These are phyloP conservation scores for Theretra japonica DNA, from an alignment of 2,888 invertebrate genomes.

Conservation along the genomic window DNA sequence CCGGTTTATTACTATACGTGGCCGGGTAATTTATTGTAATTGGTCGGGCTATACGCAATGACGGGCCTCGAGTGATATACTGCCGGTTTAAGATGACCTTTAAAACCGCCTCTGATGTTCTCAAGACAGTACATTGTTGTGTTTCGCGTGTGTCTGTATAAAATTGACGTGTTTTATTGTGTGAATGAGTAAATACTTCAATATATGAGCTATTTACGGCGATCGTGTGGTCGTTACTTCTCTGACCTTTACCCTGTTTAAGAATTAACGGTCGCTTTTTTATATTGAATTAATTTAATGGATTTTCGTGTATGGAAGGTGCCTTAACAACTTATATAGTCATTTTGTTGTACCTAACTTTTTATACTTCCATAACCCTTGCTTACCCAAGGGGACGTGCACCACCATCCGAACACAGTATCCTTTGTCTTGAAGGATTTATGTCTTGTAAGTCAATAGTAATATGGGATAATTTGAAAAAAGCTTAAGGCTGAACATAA, in stretches of 20 bases:
- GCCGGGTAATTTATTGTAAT: slow-evolving; percentile 77
- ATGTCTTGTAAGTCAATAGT: too few species aligned
- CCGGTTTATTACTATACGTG: slow-evolving; percentile 66
- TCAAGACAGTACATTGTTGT: slow-evolving; percentile 26
- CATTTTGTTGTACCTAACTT: not conserved
- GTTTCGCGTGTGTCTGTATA: slow-evolving; percentile 42
- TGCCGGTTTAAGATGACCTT: slow-evolving; percentile 35
- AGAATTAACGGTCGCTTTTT: slow-evolving; percentile 12
- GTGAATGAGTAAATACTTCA: slow-evolving; percentile 54
- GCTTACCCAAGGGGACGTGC: too few species aligned
- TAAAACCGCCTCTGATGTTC: slow-evolving; percentile 26
- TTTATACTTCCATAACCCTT: too few species aligned
- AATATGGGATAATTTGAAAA: too few species aligned
- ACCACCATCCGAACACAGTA: too few species aligned
- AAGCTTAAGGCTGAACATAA: too few species aligned
- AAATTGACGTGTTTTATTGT: slow-evolving; percentile 47
- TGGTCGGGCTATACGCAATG: slow-evolving; percentile 72
- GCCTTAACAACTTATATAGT: not conserved
- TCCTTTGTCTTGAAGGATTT: too few species aligned
- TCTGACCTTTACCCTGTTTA: slow-evolving; percentile 9
- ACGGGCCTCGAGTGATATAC: slow-evolving; percentile 55
- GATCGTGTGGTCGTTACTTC: slow-evolving; percentile 26
- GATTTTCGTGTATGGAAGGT: slow-evolving; percentile 14
- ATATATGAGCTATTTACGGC: slow-evolving; percentile 45
- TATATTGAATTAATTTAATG: slow-evolving; percentile 21